These are phyloP conservation scores for Oreochromis grahami DNA, from an alignment of 2,797 vertebrate species.

Conservation along the genomic window DNA sequence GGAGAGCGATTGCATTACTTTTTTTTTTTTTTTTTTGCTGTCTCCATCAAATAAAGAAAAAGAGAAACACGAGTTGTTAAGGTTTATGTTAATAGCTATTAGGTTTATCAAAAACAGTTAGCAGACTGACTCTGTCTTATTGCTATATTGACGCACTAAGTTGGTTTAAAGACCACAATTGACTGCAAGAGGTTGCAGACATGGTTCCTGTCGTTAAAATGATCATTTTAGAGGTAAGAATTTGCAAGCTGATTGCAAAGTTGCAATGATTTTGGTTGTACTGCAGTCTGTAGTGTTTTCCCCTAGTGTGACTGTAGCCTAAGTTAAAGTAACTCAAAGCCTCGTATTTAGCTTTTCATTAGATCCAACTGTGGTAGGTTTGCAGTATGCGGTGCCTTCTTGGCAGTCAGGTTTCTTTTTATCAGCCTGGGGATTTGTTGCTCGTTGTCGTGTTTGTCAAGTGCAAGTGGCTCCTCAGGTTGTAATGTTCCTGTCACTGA, in stretches of 20 bases:
- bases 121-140: not conserved
- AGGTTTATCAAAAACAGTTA: not conserved
- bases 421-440: constrained; percentile 9
- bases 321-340: not conserved
- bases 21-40: not conserved
- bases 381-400: not conserved
- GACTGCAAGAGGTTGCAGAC: not conserved
- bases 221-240: not conserved
- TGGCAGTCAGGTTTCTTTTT: not conserved
- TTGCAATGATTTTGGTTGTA: not conserved
- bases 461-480: constrained; percentile 59
- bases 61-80: not conserved
- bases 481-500: constrained; percentile 63
- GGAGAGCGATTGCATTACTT: not conserved
- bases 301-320: not conserved
- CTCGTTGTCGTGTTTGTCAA: constrained; percentile 61
- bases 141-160: not conserved
- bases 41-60: not conserved
- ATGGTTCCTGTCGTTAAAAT: not conserved
- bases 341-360: not conserved
- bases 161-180: not conserved
- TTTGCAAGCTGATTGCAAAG: not conserved
- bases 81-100: not conserved
- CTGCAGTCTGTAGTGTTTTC: not conserved
- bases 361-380: not conserved